phyloP scores from a whole-genome alignment of 1,140 invertebrate species.

The Argopecten irradians region DNA sequence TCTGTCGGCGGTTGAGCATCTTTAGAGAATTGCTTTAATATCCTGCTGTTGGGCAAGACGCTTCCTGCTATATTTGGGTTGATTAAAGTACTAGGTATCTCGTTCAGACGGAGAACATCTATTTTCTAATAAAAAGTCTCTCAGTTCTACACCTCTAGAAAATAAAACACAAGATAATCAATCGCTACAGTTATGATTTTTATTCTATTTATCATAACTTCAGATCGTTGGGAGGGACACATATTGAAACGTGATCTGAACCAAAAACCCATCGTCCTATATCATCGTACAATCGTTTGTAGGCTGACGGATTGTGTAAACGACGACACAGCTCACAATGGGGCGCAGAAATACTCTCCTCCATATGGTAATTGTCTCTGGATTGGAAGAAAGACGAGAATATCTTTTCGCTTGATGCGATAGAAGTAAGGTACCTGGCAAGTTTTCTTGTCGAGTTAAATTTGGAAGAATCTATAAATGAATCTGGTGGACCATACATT shows the following conservation, averaged over 20 bases:
- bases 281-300: not conserved
- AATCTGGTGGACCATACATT: not conserved
- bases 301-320: not conserved
- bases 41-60: too few relatives aligned
- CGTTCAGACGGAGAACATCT: too few relatives aligned
- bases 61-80: too few relatives aligned
- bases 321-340: not conserved
- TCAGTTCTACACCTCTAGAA: too few relatives aligned
- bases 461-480: not conserved
- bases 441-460: not conserved
- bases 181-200: too few relatives aligned
- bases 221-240: not conserved
- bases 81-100: too few relatives aligned
- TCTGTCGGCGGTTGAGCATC: too few relatives aligned
- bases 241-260: not conserved
- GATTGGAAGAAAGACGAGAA: not conserved
- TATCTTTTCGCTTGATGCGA: not conserved
- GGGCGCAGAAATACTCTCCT: not conserved
- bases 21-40: too few relatives aligned
- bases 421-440: not conserved
- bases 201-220: too few relatives aligned
- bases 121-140: too few relatives aligned
- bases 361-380: not conserved
- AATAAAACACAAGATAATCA: too few relatives aligned
- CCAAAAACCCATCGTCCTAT: not conserved